A percentile compares a stretch with the other conserved stretches of the same genome.
Conservation (phyloP, 1,140 invertebrate species). For the Cherax destructor region DNA sequence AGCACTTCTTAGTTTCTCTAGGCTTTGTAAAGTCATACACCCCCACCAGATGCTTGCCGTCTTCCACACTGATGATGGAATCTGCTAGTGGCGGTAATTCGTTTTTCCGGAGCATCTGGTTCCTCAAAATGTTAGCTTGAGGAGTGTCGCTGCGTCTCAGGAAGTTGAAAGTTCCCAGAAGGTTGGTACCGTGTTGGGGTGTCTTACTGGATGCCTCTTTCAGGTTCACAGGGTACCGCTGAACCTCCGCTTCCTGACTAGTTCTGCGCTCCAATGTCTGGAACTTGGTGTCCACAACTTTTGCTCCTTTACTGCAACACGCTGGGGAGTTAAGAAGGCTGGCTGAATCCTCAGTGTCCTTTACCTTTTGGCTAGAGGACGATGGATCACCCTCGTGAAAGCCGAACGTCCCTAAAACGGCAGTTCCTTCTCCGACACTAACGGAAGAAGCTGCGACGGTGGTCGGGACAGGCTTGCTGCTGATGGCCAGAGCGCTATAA, state of each 20-base stretch:
- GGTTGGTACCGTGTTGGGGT: not conserved
- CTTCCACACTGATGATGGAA: slow-evolving; percentile 40
- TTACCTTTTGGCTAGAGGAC: not conserved
- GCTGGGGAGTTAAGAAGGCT: not conserved
- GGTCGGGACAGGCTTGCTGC: not conserved
- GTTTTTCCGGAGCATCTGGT: not conserved
- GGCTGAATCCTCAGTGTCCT: not conserved
- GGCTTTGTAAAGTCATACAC: slow-evolving; percentile 49
- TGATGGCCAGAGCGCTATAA: not conserved
- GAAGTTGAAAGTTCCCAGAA: slow-evolving; percentile 44
- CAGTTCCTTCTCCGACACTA: not conserved
- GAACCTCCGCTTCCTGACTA: not conserved
- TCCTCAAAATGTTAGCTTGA: not conserved
- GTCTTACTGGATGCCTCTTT: not conserved
- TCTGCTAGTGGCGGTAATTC: slow-evolving; percentile 21
- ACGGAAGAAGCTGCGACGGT: too few species aligned
- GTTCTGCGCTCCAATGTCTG: not conserved
- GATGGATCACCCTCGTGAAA: not conserved
- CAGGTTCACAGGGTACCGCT: not conserved
- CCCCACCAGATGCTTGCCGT: slow-evolving; percentile 50
- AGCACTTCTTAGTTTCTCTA: not conserved
- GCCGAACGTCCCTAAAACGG: not conserved
- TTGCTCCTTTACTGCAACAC: not conserved
- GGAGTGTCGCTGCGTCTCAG: not conserved
- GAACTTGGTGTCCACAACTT: slow-evolving; percentile 32